phyloP scores from a whole-genome alignment of 2,797 vertebrate species.

The Cirrhinus mrigala region DNA sequence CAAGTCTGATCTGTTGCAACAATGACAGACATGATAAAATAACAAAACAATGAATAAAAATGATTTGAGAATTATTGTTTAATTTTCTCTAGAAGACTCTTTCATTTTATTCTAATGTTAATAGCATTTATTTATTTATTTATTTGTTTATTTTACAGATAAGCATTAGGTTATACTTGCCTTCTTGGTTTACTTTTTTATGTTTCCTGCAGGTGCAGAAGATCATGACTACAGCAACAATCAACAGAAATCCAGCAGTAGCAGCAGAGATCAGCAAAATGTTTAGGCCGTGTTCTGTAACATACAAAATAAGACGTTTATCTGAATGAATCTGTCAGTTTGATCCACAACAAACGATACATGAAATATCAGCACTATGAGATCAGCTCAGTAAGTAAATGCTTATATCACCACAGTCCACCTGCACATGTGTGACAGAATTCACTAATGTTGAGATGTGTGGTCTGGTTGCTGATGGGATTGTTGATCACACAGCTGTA shows the following conservation, averaged over 20 bases:
- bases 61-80: too few species aligned
- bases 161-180: background rate
- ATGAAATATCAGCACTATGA: background rate
- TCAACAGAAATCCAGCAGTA: background rate
- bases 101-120: background rate
- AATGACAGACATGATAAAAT: too few species aligned
- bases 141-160: too few species aligned
- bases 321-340: too few species aligned
- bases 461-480: too few species aligned
- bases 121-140: background rate
- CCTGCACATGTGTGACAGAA: too few species aligned
- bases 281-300: background rate
- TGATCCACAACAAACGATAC: background rate
- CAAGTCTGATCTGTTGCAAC: too few species aligned
- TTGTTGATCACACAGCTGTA: too few species aligned
- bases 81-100: background rate
- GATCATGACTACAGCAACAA: background rate
- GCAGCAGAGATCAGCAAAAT: background rate
- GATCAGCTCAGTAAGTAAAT: background rate
- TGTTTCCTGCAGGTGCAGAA: background rate
- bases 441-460: fast-evolving
- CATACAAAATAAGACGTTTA: background rate
- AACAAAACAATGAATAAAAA: too few species aligned
- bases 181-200: background rate
- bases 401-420: too few species aligned